Evolutionary conservation across 2,888 invertebrate genomes (phyloP).

Genomic region (Callyntrura guangdongensis): DNA sequence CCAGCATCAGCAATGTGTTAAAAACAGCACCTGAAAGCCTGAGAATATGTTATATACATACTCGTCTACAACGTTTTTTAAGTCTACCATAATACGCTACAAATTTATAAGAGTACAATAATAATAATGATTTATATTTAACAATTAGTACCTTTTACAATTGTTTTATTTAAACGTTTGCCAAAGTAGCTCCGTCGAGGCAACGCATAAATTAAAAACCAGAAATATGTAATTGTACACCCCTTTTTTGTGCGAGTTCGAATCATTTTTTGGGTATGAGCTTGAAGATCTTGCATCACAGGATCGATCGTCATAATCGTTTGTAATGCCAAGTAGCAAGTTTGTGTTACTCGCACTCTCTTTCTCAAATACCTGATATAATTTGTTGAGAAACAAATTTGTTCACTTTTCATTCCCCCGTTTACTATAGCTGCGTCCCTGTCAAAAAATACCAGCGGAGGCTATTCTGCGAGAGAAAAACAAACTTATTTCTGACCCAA

Average conservation of each 20-base stretch:
- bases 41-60: constrained; percentile 25
- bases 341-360: background rate
- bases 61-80: constrained; percentile 24
- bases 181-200: constrained; percentile 53
- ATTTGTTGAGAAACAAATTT: background rate
- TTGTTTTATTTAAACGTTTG: constrained; percentile 35
- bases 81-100: constrained; percentile 6
- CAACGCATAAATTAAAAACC: constrained; percentile 46
- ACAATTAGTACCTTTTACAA: background rate
- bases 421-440: background rate
- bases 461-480: background rate
- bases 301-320: background rate
- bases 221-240: constrained; percentile 38
- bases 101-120: constrained; percentile 7
- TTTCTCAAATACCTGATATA: background rate
- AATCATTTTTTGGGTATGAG: constrained; percentile 12
- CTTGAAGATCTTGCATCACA: constrained; percentile 11
- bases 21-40: constrained; percentile 72
- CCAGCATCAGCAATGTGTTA: constrained; percentile 44
- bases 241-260: constrained; percentile 19
- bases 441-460: background rate
- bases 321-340: background rate
- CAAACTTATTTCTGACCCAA: constrained; percentile 35
- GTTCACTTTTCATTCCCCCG: constrained; percentile 24
- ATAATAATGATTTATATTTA: constrained; percentile 22